A percentile compares a stretch with the other conserved stretches of the same genome.
Conservation (phyloP, 2,113 vertebrate genomes). For the Stomatorhinus ivindoensis region DNA sequence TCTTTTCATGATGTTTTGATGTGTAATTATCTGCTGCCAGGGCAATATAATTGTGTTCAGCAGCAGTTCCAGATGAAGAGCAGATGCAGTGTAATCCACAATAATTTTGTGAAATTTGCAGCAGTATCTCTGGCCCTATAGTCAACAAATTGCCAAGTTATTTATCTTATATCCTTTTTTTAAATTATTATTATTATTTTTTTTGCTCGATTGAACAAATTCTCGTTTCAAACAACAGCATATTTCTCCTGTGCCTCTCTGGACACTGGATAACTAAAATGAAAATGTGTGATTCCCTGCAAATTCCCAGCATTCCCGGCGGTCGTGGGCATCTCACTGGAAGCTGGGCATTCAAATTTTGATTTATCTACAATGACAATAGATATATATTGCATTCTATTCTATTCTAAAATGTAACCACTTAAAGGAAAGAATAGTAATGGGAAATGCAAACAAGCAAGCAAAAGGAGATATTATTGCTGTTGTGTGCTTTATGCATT, state of each 20-base stretch:
- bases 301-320: neutral
- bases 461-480: neutral
- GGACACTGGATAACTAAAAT: neutral
- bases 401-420: neutral
- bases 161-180: neutral
- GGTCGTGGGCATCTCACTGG: neutral
- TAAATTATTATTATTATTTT: neutral
- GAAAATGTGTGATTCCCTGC: neutral
- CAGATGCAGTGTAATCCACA: neutral
- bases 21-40: neutral
- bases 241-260: neutral
- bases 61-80: neutral
- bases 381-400: no score
- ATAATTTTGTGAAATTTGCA: neutral
- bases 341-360: neutral
- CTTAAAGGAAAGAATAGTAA: neutral
- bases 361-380: no score
- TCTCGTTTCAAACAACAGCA: neutral
- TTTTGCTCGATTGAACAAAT: neutral
- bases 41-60: neutral
- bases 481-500: neutral
- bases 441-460: neutral
- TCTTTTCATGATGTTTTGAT: neutral
- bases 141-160: neutral
- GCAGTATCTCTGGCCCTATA: neutral